Conservation (phyloP, 23 tunicate genomes). For the Phallusia fumigata region DNA sequence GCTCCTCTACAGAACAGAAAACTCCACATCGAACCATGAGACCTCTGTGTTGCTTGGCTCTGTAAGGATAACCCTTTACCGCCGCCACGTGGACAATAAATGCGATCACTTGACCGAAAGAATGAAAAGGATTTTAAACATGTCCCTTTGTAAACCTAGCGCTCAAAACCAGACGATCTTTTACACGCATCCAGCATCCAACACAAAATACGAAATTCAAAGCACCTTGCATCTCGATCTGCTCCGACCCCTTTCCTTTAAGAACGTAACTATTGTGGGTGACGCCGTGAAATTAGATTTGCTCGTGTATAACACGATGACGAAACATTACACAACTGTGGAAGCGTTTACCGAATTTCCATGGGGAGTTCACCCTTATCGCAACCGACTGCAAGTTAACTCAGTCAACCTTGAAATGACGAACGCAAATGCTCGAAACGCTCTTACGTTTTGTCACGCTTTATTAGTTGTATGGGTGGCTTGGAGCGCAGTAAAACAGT, state of each 20-base stretch:
- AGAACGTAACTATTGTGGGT: not conserved
- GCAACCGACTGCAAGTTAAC: not conserved
- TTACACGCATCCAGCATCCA: not conserved
- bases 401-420: not conserved
- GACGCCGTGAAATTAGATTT: constrained; percentile 11
- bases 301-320: constrained; percentile 6
- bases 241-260: not conserved
- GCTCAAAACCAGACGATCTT: not conserved
- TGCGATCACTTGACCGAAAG: constrained; percentile 13
- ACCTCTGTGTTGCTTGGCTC: constrained; percentile 8
- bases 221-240: not conserved
- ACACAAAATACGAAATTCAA: not conserved
- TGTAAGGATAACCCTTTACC: not conserved
- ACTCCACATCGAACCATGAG: not conserved
- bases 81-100: not conserved
- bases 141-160: not conserved
- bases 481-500: not conserved
- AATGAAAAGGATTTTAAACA: constrained; percentile 21
- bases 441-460: constrained; percentile 11
- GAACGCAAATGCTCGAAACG: not conserved
- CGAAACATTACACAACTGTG: constrained; percentile 5
- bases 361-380: not conserved
- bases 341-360: constrained; percentile 10
- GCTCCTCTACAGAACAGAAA: not conserved
- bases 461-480: constrained; percentile 25